Evolutionary conservation across 2,888 invertebrate genomes (phyloP).

Genomic region (Cryptus viduatorius): DNA sequence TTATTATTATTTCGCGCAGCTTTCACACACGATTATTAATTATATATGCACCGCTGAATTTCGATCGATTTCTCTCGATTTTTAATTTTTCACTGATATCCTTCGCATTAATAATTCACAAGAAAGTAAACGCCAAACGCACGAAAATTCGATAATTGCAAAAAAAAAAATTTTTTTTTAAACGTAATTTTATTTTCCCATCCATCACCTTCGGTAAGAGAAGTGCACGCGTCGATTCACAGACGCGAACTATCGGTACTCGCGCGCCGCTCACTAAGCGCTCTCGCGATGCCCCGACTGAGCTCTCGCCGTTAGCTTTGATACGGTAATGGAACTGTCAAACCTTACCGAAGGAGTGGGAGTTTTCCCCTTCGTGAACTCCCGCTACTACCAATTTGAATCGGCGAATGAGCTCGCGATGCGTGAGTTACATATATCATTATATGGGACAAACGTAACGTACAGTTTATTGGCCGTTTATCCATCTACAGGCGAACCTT

Average conservation of each 20-base stretch:
- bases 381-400: conserved; percentile 56
- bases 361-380: conserved; percentile 35
- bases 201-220: conserved; percentile 61
- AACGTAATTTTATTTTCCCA: conserved; percentile 44
- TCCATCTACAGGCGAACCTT: not conserved
- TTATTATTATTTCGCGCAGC: not conserved
- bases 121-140: not conserved
- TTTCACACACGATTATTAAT: conserved; percentile 9
- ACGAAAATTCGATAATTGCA: conserved; percentile 1
- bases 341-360: conserved; percentile 76
- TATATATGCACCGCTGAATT: conserved; percentile 44
- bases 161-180: not conserved
- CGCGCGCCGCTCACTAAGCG: conserved; percentile 62
- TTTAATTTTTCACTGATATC: conserved; percentile 46
- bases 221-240: conserved; percentile 76
- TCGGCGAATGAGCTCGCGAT: conserved; percentile 45
- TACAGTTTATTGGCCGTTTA: not conserved
- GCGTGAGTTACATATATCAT: conserved; percentile 41
- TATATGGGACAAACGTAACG: not conserved
- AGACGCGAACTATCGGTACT: conserved; percentile 75
- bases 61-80: conserved; percentile 50
- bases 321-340: conserved; percentile 84
- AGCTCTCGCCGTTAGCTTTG: conserved; percentile 77
- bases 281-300: conserved; percentile 45
- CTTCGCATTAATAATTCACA: conserved; percentile 39